Percentiles rank a stretch among this genome's conserved stretches.
phyloP scores from a whole-genome alignment of 2,113 vertebrate genomes.

The Sinocyclocheilus rhinocerous region DNA sequence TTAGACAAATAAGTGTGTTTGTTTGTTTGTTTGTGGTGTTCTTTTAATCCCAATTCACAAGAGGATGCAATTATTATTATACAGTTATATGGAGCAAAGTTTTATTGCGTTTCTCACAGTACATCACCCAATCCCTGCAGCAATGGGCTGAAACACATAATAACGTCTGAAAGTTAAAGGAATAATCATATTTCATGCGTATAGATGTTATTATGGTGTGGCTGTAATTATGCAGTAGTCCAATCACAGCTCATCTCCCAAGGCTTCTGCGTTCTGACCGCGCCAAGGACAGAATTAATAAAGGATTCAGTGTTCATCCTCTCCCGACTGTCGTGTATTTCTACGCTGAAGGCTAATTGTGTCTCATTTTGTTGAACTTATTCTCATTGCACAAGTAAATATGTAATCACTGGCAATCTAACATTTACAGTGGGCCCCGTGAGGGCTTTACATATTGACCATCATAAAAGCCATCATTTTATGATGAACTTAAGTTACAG shows the following conservation, averaged over 20 bases:
- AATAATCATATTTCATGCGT: slow-evolving; percentile 8
- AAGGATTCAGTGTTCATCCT: slow-evolving; percentile 57
- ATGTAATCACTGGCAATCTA: slow-evolving; percentile 60
- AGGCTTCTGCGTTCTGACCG: slow-evolving; percentile 34
- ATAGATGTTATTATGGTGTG: slow-evolving; percentile 18
- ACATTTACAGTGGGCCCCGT: background rate
- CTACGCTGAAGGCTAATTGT: slow-evolving; percentile 63
- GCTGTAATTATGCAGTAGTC: slow-evolving; percentile 26
- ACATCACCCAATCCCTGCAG: slow-evolving; percentile 6
- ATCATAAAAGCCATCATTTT: background rate
- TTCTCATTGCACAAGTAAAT: slow-evolving; percentile 59
- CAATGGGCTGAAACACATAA: background rate
- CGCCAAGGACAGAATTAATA: slow-evolving; percentile 60
- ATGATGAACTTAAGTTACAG: background rate
- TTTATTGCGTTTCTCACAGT: background rate
- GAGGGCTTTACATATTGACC: background rate
- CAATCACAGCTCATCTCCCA: background rate
- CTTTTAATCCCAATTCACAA: background rate
- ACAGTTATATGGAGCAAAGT: background rate
- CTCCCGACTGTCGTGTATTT: slow-evolving; percentile 65
- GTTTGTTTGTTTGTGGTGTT: background rate
- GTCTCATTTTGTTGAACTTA: slow-evolving; percentile 66
- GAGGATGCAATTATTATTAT: background rate
- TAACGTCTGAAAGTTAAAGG: background rate
- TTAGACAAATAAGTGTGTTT: background rate